Evolutionary conservation across 1,140 invertebrate species (phyloP), one percentile per base, ranked within the genome.

Genomic region (Bemisia tabaci): DNA sequence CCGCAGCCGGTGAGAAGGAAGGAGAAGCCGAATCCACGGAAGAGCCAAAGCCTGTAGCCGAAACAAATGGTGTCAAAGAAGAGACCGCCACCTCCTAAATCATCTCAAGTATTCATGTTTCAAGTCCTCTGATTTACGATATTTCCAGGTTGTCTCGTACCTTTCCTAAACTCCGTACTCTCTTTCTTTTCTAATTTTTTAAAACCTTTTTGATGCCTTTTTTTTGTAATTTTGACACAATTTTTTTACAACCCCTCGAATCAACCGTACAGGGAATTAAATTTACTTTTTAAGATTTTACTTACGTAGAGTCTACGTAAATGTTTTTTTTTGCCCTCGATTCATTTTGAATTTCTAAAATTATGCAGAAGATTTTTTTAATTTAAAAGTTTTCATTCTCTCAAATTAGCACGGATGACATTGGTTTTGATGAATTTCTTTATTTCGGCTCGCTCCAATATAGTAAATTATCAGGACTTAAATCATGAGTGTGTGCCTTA

Each of bases 331-430:
- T 48, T 48, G 33, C 17, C 17, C 17, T 48, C 17, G 33, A 9
- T 48, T 48, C 17, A 9, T 48, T 48, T 48, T 48, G 33, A 17
- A 9, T 48, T 48, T 48, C 33, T 48, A 9, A 48, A 48, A 48
- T 48, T 48, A n/a, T n/a, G n/a, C n/a, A n/a, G n/a, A n/a, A n/a
- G n/a, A n/a, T 48, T 48, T 48, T 48, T 48, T 48, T 48, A 48
- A 48, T 48, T 48, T 48, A 48, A 5, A 48, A 48, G 33, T 48
- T 5, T 48, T n/a, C n/a, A n/a, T n/a, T n/a, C n/a, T n/a, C n/a
- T n/a, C n/a, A n/a, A n/a, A n/a, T n/a, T n/a, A n/a, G n/a, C 17
- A 48, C 17, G 5, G 33, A 48, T 48, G 33, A 48, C 33, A 5
- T 48, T 48, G 17, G 5, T 48, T 48, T 48, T 48, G 33, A 48